These are phyloP conservation scores for Lycocerus yunnanus DNA, from an alignment of 2,888 invertebrate species.

Conservation along the genomic window DNA sequence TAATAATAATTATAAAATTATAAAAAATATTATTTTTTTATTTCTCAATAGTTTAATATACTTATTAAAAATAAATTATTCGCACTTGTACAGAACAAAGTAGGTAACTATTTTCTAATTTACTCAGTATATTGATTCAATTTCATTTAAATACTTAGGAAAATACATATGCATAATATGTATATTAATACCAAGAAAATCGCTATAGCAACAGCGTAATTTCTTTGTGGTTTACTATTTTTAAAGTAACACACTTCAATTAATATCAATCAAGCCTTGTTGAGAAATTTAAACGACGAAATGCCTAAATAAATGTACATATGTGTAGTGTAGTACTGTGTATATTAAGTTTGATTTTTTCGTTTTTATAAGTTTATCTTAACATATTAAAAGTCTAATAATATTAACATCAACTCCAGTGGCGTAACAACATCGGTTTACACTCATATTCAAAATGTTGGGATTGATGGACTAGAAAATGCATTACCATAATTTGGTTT, in stretches of 20 bases:
- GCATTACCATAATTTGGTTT: too few relatives aligned
- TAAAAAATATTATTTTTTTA: too few relatives aligned
- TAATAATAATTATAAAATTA: too few relatives aligned
- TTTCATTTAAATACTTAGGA: background rate
- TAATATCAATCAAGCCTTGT: background rate
- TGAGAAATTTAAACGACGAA: background rate
- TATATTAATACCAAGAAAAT: background rate
- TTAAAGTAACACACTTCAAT: background rate
- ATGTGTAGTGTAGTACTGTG: background rate
- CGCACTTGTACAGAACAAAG: background rate
- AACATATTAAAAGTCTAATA: too few relatives aligned
- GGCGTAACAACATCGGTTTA: too few relatives aligned
- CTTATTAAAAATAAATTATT: background rate
- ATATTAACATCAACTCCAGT: too few relatives aligned
- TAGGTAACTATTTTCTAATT: background rate
- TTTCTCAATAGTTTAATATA: background rate
- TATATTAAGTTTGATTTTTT: background rate
- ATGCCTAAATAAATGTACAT: background rate
- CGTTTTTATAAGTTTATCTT: too few relatives aligned
- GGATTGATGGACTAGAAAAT: too few relatives aligned
- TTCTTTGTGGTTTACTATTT: background rate
- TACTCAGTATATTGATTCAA: background rate
- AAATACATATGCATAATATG: background rate
- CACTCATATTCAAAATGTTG: too few relatives aligned
- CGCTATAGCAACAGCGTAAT: background rate